phyloP scores from a whole-genome alignment of 1,140 invertebrate species.

The Lamellibrachia luymesi region DNA sequence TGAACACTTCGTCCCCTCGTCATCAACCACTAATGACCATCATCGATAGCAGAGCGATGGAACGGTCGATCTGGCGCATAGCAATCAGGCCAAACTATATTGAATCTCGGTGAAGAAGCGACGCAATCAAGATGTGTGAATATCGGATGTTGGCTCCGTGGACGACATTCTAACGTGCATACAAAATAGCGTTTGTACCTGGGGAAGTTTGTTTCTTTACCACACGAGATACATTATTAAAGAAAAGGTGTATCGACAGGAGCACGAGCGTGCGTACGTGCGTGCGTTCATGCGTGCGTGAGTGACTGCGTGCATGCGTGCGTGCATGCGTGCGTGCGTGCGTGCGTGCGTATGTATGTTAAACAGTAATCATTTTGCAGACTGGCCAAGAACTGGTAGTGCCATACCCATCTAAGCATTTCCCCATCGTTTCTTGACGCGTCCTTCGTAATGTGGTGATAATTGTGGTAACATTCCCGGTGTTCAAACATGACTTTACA shows the following conservation, averaged over 20 bases:
- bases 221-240: not conserved
- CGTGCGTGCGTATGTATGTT: too few relatives aligned
- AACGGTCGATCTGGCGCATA: not conserved
- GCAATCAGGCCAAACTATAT: not conserved
- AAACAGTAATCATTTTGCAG: not conserved
- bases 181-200: not conserved
- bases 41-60: not conserved
- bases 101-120: not conserved
- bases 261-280: not conserved
- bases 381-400: not conserved
- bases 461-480: not conserved
- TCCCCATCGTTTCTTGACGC: not conserved
- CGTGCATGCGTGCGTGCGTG: too few relatives aligned
- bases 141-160: not conserved
- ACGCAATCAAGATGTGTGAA: not conserved
- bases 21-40: not conserved
- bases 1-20: not conserved
- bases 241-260: not conserved
- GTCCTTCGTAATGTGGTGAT: not conserved
- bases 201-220: not conserved
- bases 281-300: not conserved
- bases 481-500: not conserved
- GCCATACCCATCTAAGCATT: not conserved
- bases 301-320: too few relatives aligned
- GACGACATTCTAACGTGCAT: not conserved